phyloP scores from a whole-genome alignment of 2,888 invertebrate species.

The Harpalus rufipes region DNA sequence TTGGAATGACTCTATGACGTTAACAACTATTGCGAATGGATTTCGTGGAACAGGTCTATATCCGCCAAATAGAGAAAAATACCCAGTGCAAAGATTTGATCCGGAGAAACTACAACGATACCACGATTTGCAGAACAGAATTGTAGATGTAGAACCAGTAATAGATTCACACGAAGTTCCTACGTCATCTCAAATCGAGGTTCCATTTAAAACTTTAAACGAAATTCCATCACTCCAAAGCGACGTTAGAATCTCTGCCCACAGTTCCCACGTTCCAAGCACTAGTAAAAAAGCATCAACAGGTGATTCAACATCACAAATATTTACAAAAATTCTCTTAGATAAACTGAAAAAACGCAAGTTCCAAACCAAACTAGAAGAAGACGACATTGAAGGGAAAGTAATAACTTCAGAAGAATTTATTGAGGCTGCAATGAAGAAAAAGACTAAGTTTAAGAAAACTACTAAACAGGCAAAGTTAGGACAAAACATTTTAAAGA shows the following conservation, averaged over 20 bases:
- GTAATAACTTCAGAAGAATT: neutral
- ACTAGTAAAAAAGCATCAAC: conserved; percentile 3
- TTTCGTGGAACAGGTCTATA: conserved; percentile 52
- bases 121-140: conserved; percentile 2
- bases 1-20: neutral
- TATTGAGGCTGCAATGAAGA: conserved; percentile 21
- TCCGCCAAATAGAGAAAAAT: conserved; percentile 32
- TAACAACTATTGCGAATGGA: conserved; percentile 12
- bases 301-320: conserved; percentile 3
- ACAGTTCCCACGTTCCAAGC: conserved; percentile 16
- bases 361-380: conserved; percentile 3
- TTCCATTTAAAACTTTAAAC: neutral
- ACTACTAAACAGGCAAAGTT: neutral
- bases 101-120: conserved; percentile 42
- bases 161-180: conserved; percentile 1
- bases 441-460: neutral
- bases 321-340: conserved; percentile 4
- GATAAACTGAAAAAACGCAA: conserved; percentile 9
- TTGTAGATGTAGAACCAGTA: neutral
- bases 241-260: neutral
- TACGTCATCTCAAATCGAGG: neutral
- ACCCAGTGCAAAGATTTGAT: conserved; percentile 25
- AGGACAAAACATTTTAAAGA: neutral
- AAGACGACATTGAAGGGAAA: conserved; percentile 16
- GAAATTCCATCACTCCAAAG: neutral